Evolutionary conservation across 2,797 vertebrate genomes (phyloP).

Genomic region (Myripristis jacobus): DNA sequence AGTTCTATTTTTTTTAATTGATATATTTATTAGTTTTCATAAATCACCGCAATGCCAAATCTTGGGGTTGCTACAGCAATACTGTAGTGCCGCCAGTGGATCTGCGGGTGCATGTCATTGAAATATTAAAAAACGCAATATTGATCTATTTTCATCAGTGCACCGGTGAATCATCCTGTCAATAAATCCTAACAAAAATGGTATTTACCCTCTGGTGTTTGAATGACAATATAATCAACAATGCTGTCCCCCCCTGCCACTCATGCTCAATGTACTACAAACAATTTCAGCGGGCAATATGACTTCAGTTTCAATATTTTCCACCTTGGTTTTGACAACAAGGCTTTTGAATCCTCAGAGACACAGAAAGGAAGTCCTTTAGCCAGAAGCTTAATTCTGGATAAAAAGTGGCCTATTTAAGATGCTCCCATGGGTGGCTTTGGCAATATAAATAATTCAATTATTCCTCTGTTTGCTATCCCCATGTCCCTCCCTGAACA

Average conservation of each 20-base stretch:
- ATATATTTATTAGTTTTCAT: too few species aligned
- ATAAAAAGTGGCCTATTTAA: constrained; percentile 57
- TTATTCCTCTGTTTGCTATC: constrained; percentile 41
- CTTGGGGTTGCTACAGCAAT: too few species aligned
- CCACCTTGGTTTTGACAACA: constrained; percentile 3
- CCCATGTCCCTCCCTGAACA: constrained; percentile 62
- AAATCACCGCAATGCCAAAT: too few species aligned
- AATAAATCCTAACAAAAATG: background rate
- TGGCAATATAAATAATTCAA: constrained; percentile 65
- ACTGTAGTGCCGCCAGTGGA: too few species aligned
- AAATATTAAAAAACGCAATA: too few species aligned
- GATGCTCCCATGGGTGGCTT: constrained; percentile 38
- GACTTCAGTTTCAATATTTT: constrained; percentile 4
- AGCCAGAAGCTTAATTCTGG: constrained; percentile 46
- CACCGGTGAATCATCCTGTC: background rate
- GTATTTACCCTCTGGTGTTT: background rate
- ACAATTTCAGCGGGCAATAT: background rate
- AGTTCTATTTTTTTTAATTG: too few species aligned
- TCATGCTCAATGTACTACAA: background rate
- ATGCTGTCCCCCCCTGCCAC: background rate
- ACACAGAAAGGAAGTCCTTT: constrained; percentile 48
- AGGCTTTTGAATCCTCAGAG: constrained; percentile 25
- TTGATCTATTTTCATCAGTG: too few species aligned
- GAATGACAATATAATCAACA: background rate
- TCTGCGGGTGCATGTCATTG: too few species aligned